These are phyloP conservation scores for Ophraella communa DNA, from an alignment of 2,888 invertebrate species.

Conservation along the genomic window DNA sequence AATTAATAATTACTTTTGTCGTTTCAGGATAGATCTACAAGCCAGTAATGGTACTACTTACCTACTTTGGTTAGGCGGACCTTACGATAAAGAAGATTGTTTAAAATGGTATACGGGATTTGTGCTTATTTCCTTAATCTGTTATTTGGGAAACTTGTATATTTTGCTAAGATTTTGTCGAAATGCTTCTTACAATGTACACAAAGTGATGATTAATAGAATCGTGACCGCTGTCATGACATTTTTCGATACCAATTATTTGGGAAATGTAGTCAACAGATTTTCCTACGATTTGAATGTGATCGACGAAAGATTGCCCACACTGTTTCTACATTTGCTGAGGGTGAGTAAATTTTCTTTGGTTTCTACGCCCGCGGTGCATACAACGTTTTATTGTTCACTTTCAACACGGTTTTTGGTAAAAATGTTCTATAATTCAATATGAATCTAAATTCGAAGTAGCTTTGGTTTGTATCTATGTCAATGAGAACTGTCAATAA, in stretches of 20 bases:
- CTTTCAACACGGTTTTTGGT: no score
- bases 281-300: conserved; percentile 38
- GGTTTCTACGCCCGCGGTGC: no score
- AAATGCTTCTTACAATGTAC: conserved; percentile 35
- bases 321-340: conserved; percentile 31
- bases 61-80: neutral
- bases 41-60: neutral
- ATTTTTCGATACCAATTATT: conserved; percentile 38
- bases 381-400: no score
- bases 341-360: conserved; percentile 34
- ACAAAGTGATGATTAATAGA: conserved; percentile 31
- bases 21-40: conserved; percentile 26
- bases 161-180: conserved; percentile 24
- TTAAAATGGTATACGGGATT: conserved; percentile 33
- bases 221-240: conserved; percentile 29
- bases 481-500: no score
- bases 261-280: conserved; percentile 39
- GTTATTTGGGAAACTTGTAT: conserved; percentile 27
- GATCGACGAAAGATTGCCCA: conserved; percentile 42
- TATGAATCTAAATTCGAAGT: no score
- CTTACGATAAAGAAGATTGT: conserved; percentile 3
- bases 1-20: neutral
- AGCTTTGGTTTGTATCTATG: no score
- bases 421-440: no score
- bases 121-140: conserved; percentile 22